Percentiles rank a stretch among this genome's conserved stretches.
Conservation (phyloP, 2,113 vertebrate genomes). For the Eolophus roseicapilla region DNA sequence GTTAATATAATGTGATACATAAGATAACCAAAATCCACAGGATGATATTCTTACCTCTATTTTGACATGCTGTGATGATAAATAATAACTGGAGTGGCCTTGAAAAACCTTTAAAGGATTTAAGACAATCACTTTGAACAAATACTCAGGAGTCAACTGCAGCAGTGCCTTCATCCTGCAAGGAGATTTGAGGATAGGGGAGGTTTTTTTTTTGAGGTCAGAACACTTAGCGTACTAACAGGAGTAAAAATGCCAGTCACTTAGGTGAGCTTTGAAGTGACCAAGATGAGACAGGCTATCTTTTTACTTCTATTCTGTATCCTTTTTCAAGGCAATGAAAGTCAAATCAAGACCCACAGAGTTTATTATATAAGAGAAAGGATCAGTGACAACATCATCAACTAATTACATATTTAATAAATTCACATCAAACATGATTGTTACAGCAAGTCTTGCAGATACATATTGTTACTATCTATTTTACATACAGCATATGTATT, state of each 20-base stretch:
- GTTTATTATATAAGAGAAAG: neutral
- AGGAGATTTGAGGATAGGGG: neutral
- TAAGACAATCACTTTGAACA: neutral
- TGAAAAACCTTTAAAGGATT: neutral
- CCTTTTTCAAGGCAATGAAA: neutral
- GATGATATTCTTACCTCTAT: neutral
- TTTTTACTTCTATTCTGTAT: neutral
- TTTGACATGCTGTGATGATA: neutral
- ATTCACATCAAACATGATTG: neutral
- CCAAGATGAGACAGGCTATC: neutral
- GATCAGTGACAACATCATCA: neutral
- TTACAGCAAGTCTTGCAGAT: neutral
- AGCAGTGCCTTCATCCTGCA: neutral
- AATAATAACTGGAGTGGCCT: neutral
- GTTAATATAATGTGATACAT: neutral
- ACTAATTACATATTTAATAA: neutral
- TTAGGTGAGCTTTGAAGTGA: neutral
- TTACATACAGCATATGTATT: neutral
- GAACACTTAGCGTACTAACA: neutral
- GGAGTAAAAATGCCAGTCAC: neutral
- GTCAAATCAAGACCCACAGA: neutral
- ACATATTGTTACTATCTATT: neutral
- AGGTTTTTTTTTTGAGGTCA: neutral
- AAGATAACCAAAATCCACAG: neutral
- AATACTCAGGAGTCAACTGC: neutral